Evolutionary conservation across 2,113 vertebrate genomes (phyloP), one percentile per base, ranked within the genome.

Genomic region (Mirounga angustirostris): DNA sequence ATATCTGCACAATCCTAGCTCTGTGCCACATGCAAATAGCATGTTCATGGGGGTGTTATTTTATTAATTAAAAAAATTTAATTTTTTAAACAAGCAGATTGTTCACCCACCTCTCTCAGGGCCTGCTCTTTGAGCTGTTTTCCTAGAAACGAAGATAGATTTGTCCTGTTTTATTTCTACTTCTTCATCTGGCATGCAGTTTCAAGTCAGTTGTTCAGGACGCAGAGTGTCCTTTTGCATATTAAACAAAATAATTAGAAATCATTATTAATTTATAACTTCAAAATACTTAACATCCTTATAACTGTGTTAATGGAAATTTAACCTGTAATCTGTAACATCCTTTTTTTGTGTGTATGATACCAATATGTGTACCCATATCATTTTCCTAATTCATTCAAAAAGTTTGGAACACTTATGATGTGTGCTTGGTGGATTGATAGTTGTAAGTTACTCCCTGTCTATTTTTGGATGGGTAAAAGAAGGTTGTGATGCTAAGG

Each of bases 11-110:
- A 86, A 61, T 91, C 24, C 73, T 67, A 8, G 24, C 67, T 95
- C 81, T 95, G 46, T 58, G n/a, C 18, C 19, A 4, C 24, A 85
- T 2, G 8, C 24, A 83, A 91, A 82, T 28, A 95, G 52, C 36
- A 80, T 33, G 14, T 5, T 65, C 74, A 6, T 30, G 65, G 26
- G 61, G 7, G 5, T 43, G 40, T 43, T 43, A 43, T 43, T 43
- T 43, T 43, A 43, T 63, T 73, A 80, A 81, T 58, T 50, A 65
- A 96, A 84, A 84, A 95, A 24, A 65, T 21, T 33, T 21, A 89
- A n/a, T 18, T 46, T 74, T 78, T 50, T 16, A 78, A 50, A n/a
- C 12, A 71, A 94, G 81, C 71, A 97, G 92, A 89, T 93, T 83
- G 82, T 84, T 56, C 26, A 59, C 40, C 40, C 5, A 2, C 18